These are phyloP conservation scores for Gymnorhina tibicen DNA, from an alignment of 2,113 vertebrate genomes.

Conservation along the genomic window DNA sequence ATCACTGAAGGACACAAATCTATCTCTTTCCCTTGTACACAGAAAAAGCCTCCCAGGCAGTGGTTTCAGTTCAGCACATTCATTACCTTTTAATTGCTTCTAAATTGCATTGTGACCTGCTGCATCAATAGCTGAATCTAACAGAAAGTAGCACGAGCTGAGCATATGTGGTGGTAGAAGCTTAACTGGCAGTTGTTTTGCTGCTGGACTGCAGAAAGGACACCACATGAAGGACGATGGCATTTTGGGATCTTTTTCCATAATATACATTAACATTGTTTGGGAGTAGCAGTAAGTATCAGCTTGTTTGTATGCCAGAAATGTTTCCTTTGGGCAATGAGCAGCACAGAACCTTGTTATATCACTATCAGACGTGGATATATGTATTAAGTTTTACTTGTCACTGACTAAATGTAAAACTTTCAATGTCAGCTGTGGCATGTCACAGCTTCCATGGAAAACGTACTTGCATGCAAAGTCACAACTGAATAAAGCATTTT, in stretches of 20 bases:
- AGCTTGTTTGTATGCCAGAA: slow-evolving; percentile 43
- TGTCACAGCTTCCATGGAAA: not conserved
- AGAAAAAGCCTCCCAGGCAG: slow-evolving; percentile 79
- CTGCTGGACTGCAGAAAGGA: slow-evolving; percentile 36
- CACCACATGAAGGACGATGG: slow-evolving; percentile 23
- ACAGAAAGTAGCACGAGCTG: slow-evolving; percentile 55
- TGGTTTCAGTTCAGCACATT: slow-evolving; percentile 83
- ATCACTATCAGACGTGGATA: not conserved
- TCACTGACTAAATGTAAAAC: not conserved
- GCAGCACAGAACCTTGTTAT: not conserved
- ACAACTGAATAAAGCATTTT: slow-evolving; percentile 12
- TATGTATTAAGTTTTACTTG: not conserved
- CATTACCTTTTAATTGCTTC: slow-evolving; percentile 93
- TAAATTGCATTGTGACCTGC: slow-evolving; percentile 88
- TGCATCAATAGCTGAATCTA: slow-evolving; percentile 78
- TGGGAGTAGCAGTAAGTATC: slow-evolving; percentile 33
- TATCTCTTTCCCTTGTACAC: slow-evolving; percentile 65
- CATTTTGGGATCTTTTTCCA: not conserved
- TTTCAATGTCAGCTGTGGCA: not conserved
- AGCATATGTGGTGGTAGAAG: slow-evolving; percentile 27
- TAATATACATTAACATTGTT: not conserved
- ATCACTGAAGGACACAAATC: slow-evolving; percentile 69
- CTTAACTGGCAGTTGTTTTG: slow-evolving; percentile 21
- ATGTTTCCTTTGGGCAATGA: not conserved
- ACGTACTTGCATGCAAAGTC: not conserved